Evolutionary conservation across 1,140 invertebrate species (phyloP).

Genomic region (Yoshiicerus persimilis): DNA sequence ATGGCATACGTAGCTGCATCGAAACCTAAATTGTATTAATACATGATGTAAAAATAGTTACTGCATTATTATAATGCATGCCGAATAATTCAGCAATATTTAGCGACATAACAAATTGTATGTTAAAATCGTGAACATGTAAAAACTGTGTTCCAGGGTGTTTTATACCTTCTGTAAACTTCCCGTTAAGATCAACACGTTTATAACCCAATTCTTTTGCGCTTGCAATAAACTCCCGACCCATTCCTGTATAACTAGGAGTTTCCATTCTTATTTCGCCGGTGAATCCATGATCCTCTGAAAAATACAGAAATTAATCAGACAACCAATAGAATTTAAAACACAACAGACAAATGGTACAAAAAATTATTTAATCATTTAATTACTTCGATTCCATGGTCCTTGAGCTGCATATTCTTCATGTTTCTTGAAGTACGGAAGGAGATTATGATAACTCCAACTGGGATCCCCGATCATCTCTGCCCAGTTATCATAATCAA

Average conservation of each 20-base stretch:
- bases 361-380: neutral
- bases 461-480: neutral
- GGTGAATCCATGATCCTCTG: constrained; percentile 13
- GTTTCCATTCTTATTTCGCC: constrained; percentile 10
- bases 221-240: neutral
- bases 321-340: neutral
- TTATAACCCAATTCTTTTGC: constrained; percentile 12
- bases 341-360: neutral
- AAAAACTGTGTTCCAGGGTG: neutral
- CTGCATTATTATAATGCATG: too few relatives aligned
- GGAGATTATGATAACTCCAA: constrained; percentile 24
- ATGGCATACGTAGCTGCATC: neutral
- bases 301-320: neutral
- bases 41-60: too few relatives aligned
- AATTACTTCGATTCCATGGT: neutral
- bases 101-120: too few relatives aligned
- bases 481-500: constrained; percentile 37
- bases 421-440: constrained; percentile 18
- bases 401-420: constrained; percentile 21
- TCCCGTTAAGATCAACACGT: neutral
- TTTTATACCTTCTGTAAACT: neutral
- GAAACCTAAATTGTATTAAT: constrained; percentile 22
- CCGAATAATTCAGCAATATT: too few relatives aligned
- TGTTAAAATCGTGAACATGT: neutral
- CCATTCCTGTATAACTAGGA: constrained; percentile 9